Conservation (phyloP, 2,113 vertebrate species). For the Ammodytes dubius region DNA sequence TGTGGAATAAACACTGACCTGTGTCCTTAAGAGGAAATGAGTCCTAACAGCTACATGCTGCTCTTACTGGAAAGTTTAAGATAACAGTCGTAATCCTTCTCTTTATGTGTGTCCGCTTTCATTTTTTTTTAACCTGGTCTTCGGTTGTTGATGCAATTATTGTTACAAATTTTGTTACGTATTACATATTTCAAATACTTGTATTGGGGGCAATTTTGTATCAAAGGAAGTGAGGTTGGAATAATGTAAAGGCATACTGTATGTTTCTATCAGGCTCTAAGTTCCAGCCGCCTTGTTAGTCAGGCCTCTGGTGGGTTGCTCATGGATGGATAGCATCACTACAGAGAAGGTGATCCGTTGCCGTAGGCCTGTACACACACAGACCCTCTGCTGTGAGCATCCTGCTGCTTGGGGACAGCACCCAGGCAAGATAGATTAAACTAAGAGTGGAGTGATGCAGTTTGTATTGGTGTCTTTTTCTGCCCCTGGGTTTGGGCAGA, state of each 20-base stretch:
- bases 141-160: too few relatives aligned
- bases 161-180: too few relatives aligned
- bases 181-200: too few relatives aligned
- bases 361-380: slow-evolving; percentile 14
- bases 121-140: slow-evolving; percentile 20
- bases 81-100: slow-evolving; percentile 23
- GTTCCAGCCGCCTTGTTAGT: slow-evolving; percentile 45
- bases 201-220: not conserved
- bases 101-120: slow-evolving; percentile 15
- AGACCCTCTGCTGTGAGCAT: slow-evolving; percentile 27
- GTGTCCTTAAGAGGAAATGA: slow-evolving; percentile 24
- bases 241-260: slow-evolving; percentile 23
- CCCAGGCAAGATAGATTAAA: slow-evolving; percentile 63
- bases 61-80: slow-evolving; percentile 21
- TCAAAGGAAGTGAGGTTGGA: slow-evolving; percentile 45
- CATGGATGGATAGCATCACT: slow-evolving; percentile 59
- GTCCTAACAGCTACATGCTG: not conserved
- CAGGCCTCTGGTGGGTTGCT: slow-evolving; percentile 52
- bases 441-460: slow-evolving; percentile 34
- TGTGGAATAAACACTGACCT: slow-evolving; percentile 12
- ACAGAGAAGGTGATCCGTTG: slow-evolving; percentile 51
- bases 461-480: slow-evolving; percentile 28
- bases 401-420: slow-evolving; percentile 54
- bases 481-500: slow-evolving; percentile 43
- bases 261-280: slow-evolving; percentile 30